phyloP scores from a whole-genome alignment of 2,797 vertebrate genomes.

The Jordanella pulchra region DNA sequence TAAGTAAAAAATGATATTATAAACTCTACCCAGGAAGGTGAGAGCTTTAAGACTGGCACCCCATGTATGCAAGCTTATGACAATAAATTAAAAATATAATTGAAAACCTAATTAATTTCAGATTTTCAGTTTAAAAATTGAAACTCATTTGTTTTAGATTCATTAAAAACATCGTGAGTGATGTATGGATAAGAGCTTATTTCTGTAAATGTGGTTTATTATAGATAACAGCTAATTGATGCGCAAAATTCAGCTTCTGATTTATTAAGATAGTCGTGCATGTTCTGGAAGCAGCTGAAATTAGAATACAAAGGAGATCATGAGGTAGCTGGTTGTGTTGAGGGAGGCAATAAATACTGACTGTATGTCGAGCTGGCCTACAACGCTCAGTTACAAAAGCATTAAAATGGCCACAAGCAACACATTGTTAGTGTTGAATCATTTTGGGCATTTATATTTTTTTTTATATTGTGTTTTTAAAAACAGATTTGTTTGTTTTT shows the following conservation, averaged over 20 bases:
- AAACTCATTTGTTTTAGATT: background rate
- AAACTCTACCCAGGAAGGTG: no score
- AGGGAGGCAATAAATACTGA: background rate
- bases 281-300: background rate
- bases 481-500: background rate
- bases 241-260: background rate
- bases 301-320: background rate
- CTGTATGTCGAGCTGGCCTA: background rate
- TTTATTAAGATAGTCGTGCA: background rate
- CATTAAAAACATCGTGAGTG: background rate
- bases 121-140: background rate
- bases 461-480: background rate
- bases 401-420: background rate
- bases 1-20: no score
- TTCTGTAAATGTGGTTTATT: background rate
- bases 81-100: no score
- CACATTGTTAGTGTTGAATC: constrained; percentile 3
- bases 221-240: background rate
- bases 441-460: background rate
- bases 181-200: background rate
- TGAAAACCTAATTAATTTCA: no score
- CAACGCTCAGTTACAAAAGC: background rate
- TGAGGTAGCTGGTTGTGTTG: background rate
- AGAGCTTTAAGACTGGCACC: no score
- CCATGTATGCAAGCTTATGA: no score